Conservation (phyloP, 2,797 vertebrate genomes). For the Lophotriccus pileatus region DNA sequence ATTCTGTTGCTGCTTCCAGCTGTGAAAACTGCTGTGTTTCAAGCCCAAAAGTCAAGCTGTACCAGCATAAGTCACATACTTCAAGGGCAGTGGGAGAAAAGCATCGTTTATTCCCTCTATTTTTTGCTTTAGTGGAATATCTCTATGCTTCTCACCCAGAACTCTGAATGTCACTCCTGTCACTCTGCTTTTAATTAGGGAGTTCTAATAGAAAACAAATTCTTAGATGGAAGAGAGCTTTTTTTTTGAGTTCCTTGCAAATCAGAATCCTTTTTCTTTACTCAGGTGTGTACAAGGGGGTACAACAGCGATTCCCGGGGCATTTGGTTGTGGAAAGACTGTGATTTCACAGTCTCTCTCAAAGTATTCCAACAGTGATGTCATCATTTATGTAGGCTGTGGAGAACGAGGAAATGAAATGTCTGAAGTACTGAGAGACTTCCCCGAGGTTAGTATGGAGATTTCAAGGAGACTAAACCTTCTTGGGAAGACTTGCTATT, state of each 20-base stretch:
- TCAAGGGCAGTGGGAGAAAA: not conserved
- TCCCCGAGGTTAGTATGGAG: slow-evolving; percentile 79
- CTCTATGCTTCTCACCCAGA: not conserved
- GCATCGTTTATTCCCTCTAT: not conserved
- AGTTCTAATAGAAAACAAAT: not conserved
- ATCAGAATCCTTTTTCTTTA: slow-evolving; percentile 28
- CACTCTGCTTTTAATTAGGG: not conserved
- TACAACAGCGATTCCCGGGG: slow-evolving; percentile 96
- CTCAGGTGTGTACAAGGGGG: slow-evolving; percentile 96
- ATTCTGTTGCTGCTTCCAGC: not conserved
- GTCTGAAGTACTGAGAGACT: slow-evolving; percentile 97
- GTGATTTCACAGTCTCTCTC: slow-evolving; percentile 98
- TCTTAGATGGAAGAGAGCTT: not conserved
- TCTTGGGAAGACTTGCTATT: not conserved
- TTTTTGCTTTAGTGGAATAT: not conserved
- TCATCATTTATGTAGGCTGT: slow-evolving; percentile 97
- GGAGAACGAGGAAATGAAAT: slow-evolving; percentile 99
- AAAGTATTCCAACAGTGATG: slow-evolving; percentile 98
- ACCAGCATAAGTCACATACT: not conserved
- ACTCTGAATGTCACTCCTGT: not conserved
- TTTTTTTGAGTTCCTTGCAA: not conserved
- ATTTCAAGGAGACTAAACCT: not conserved
- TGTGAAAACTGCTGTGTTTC: not conserved
- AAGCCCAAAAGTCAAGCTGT: not conserved
- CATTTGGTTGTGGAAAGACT: slow-evolving; percentile 98